Evolutionary conservation across 2,888 invertebrate species (phyloP).

Genomic region (Polydrusus cervinus): DNA sequence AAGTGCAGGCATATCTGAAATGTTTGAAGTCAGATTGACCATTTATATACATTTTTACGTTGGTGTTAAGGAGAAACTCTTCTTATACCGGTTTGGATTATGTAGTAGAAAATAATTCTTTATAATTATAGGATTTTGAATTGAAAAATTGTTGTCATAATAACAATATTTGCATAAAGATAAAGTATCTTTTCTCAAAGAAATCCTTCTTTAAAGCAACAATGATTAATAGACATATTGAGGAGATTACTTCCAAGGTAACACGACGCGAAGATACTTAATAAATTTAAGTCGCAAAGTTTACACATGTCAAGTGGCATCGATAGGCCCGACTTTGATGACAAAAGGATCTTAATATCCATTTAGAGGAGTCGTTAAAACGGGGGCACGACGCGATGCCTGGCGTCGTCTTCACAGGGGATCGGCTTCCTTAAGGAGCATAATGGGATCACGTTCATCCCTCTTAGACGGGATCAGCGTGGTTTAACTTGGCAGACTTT

Average conservation of each 20-base stretch:
- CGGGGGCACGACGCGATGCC: slow-evolving; percentile 59
- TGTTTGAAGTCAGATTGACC: too few species aligned
- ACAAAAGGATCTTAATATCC: slow-evolving; percentile 70
- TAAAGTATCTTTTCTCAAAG: too few species aligned
- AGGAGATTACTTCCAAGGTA: not conserved
- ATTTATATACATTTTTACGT: too few species aligned
- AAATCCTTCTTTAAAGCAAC: not conserved
- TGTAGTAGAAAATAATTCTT: too few species aligned
- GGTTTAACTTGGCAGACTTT: slow-evolving; percentile 68
- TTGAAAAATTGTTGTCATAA: too few species aligned
- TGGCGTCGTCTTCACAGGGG: slow-evolving; percentile 70
- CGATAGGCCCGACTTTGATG: slow-evolving; percentile 67
- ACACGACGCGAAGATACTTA: slow-evolving; percentile 24
- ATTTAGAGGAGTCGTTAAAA: slow-evolving; percentile 67
- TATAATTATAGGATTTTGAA: too few species aligned
- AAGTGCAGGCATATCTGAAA: too few species aligned
- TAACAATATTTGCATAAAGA: too few species aligned
- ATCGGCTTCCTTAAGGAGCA: slow-evolving; percentile 71
- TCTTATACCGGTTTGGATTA: too few species aligned
- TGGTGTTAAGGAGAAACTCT: too few species aligned
- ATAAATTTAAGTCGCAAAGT: slow-evolving; percentile 51
- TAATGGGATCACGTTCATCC: slow-evolving; percentile 73
- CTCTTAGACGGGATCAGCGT: slow-evolving; percentile 70
- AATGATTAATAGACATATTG: slow-evolving; percentile 32
- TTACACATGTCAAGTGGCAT: slow-evolving; percentile 70